A percentile compares a stretch with the other conserved stretches of the same genome.
Conservation (phyloP, 2,888 invertebrate species). For the Lycophotia porphyrea region DNA sequence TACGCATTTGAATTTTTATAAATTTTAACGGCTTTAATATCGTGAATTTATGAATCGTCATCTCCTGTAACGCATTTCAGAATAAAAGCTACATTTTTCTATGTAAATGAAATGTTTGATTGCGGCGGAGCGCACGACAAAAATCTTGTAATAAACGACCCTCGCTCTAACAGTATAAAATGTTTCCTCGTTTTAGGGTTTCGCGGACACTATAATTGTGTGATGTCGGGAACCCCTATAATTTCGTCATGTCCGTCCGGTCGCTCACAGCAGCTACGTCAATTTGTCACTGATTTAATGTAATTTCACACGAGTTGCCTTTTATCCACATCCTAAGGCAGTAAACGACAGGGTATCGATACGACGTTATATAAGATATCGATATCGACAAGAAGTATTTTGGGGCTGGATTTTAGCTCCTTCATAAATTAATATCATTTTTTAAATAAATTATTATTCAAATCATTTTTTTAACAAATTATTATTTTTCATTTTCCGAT, state of each 20-base stretch:
- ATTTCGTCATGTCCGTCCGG: constrained; percentile 55
- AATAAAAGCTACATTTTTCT: constrained; percentile 61
- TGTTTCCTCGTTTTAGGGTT: constrained; percentile 55
- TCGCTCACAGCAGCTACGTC: constrained; percentile 35
- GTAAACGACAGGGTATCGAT: constrained; percentile 32
- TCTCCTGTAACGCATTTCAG: constrained; percentile 47
- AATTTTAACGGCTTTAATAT: constrained; percentile 60
- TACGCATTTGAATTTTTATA: constrained; percentile 54
- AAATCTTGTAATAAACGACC: constrained; percentile 67
- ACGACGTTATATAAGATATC: background rate
- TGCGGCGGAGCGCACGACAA: constrained; percentile 63
- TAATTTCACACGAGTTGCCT: constrained; percentile 66
- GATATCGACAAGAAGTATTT: background rate
- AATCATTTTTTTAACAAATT: too few relatives aligned
- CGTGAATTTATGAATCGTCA: constrained; percentile 62
- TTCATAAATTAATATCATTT: background rate
- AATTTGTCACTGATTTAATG: constrained; percentile 53
- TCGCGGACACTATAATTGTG: constrained; percentile 61
- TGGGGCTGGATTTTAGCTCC: background rate
- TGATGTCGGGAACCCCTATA: constrained; percentile 53
- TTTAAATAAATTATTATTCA: too few relatives aligned
- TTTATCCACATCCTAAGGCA: constrained; percentile 54
- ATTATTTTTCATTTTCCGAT: background rate
- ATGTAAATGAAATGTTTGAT: constrained; percentile 67
- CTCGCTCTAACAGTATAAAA: constrained; percentile 57